Evolutionary conservation across 2,797 vertebrate genomes (phyloP).

Genomic region (Cyclura pinguis): DNA sequence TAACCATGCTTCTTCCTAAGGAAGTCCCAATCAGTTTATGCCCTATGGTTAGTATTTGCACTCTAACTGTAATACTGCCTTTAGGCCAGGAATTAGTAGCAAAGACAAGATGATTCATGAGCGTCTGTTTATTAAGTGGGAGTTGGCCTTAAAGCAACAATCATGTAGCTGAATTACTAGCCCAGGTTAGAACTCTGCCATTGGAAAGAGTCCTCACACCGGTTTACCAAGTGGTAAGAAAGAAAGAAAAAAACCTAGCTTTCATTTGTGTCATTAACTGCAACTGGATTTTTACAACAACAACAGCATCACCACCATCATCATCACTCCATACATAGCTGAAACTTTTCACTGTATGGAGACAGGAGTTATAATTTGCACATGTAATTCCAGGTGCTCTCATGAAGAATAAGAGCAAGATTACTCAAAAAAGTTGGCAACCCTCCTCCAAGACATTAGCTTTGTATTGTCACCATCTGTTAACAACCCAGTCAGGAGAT

Average conservation of each 20-base stretch:
- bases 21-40: not conserved
- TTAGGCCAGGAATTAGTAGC: not conserved
- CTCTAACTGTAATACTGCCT: not conserved
- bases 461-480: conserved; percentile 8
- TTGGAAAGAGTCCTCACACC: not conserved
- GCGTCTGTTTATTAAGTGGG: not conserved
- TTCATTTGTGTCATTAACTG: not conserved
- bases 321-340: not conserved
- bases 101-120: not conserved
- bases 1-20: not conserved
- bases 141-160: not conserved
- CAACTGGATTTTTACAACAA: not conserved
- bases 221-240: not conserved
- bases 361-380: not conserved
- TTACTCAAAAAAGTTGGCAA: conserved; percentile 27
- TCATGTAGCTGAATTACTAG: not conserved
- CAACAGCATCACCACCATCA: no score
- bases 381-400: not conserved
- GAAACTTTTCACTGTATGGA: not conserved
- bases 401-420: not conserved
- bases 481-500: not conserved
- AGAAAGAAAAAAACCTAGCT: not conserved
- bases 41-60: not conserved
- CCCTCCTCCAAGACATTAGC: not conserved
- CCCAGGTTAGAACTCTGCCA: no score